These are phyloP conservation scores for Delia radicum DNA, from an alignment of 1,140 invertebrate species.

Conservation along the genomic window DNA sequence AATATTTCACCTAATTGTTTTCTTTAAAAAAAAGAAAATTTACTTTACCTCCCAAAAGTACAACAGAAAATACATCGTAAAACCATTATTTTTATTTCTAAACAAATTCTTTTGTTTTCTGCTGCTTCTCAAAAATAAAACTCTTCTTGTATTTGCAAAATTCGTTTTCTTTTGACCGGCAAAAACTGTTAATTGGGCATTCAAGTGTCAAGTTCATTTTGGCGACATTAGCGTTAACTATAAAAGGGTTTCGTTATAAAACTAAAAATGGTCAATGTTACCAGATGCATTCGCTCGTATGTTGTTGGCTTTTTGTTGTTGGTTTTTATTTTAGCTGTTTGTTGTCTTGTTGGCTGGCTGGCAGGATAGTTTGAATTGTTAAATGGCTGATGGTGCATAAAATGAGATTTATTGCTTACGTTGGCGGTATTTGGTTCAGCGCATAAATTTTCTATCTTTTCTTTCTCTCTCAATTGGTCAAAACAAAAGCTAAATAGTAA, in stretches of 20 bases:
- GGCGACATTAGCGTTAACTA: constrained; percentile 55
- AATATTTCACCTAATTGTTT: neutral
- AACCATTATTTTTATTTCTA: neutral
- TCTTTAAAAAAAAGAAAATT: neutral
- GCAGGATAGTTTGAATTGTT: too few relatives aligned
- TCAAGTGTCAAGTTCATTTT: constrained; percentile 56
- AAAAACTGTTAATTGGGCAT: constrained; percentile 51
- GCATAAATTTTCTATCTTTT: constrained; percentile 35
- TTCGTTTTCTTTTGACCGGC: constrained; percentile 20
- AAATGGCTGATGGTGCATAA: constrained; percentile 36
- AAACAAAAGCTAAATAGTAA: neutral
- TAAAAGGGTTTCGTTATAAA: constrained; percentile 44
- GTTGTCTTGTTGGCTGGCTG: neutral
- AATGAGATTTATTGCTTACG: constrained; percentile 54
- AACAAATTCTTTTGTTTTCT: neutral
- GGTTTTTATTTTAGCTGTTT: neutral
- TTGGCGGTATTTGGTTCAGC: constrained; percentile 31
- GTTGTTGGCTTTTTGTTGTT: neutral
- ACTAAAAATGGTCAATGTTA: constrained; percentile 19
- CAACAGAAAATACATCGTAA: neutral
- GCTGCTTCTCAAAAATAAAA: too few relatives aligned
- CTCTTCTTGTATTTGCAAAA: neutral
- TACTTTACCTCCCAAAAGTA: neutral
- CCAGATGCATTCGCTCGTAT: neutral
- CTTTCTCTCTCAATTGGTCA: constrained; percentile 18